Base-by-base conservation (phyloP, 1,140 invertebrate genomes). In the Drosophila grimshawi region DNA sequence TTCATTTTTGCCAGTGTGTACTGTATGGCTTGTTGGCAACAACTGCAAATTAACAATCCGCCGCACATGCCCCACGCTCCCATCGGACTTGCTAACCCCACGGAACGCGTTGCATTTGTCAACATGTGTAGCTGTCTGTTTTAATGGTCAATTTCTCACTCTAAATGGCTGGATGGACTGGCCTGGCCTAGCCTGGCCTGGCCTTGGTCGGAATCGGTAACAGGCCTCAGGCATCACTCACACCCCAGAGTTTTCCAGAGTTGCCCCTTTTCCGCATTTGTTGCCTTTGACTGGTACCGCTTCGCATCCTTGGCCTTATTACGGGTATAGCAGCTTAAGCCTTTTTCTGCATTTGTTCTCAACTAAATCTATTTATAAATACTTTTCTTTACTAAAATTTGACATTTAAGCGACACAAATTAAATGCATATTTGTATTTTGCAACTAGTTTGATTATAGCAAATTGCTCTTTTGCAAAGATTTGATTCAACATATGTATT, bases 101-200 rank as follows among this genome's bases (percentile, higher is more conserved):
- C 64, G 64, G 73, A 62, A 71, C 79, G 76, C 81, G 81, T 66
- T 80, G 81, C 86, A 90, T 90, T 90, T 90, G 86, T 90, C 86
- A 90, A 88, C 88, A 86, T 88, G 71, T 88, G 83, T 88, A 88
- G 80, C 83, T 88, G 85, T 89, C 85, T 80, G 80, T 80, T 90
- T 88, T 90, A 91, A 90, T 91, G 90, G 90, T 73, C 90, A 91
- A 91, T 91, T 91, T 91, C 86, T 91, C 90, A 91, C 90, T 80
- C 90, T 91, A 91, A 91, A 91, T 91, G 86, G 80, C 71, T 59
- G 30, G 64, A 32, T 76, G 73, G 46, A 37, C 35, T 53, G n/a
- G 57, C 52, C 32, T 30, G 43, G 62, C 19, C 27, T 41, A 6
- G 35, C 10, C 41, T 41, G 43, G 69, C 19, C 29, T 41, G 43